Evolutionary conservation across 2,888 invertebrate genomes (phyloP).

Genomic region (Spatulosminthurus flaviceps): DNA sequence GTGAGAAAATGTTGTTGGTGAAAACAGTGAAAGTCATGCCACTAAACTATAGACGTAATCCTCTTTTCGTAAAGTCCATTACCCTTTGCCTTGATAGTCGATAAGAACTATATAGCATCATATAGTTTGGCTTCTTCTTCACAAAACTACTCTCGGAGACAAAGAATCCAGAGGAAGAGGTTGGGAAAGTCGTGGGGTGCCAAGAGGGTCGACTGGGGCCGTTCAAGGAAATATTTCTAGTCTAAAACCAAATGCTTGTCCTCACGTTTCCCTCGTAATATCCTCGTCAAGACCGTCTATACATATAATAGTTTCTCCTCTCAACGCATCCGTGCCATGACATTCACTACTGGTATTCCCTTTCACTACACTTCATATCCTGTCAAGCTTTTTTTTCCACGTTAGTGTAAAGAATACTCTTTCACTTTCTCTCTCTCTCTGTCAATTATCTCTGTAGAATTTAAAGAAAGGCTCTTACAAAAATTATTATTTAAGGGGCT

Average conservation of each 20-base stretch:
- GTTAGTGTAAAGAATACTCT: too few species aligned
- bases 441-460: background rate
- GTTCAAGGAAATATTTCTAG: background rate
- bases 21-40: constrained; percentile 22
- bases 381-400: too few species aligned
- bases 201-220: background rate
- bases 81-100: constrained; percentile 5
- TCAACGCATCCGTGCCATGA: background rate
- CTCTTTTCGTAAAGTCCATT: constrained; percentile 38
- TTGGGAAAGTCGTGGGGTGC: background rate
- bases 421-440: too few species aligned
- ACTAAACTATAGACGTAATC: constrained; percentile 21
- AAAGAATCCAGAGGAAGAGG: background rate
- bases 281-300: background rate
- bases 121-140: background rate
- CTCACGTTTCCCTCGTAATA: background rate
- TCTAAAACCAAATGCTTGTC: constrained; percentile 14
- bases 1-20: constrained; percentile 26
- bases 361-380: background rate
- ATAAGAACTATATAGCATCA: background rate
- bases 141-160: too few species aligned
- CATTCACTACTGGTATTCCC: background rate
- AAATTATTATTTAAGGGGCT: too few species aligned
- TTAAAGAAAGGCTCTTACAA: background rate
- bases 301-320: too few species aligned